Base-by-base conservation (phyloP, 1,140 invertebrate species). In the Planococcus citri region DNA sequence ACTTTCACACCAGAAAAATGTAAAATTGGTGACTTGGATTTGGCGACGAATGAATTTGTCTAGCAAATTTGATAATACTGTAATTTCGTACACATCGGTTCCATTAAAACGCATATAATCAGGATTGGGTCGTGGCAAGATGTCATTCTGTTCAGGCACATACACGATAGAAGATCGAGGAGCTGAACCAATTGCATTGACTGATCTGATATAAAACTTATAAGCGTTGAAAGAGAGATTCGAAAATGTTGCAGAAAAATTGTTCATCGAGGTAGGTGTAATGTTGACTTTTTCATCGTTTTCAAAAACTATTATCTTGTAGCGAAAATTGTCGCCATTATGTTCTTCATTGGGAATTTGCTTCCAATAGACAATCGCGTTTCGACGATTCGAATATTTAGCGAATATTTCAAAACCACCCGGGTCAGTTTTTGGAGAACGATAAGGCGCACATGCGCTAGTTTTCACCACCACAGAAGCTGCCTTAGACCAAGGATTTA, bases 1-100 rank as follows among this genome's bases (percentile, higher is more conserved):
- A 69, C 81, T 82, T 60, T 81, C 81, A 75, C 88, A 90, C 85
- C 86, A 89, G 75, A 88, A 91, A 27, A 91, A 81, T 1, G 89
- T 90, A 72, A 88, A 91, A 75, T 81, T 82, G 0, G 29, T 78
- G 37, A 83, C 77, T 24, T 22, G 61, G 71, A n/a, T n/a, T n/a
- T n/a, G n/a, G n/a, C n/a, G n/a, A n/a, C n/a, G n/a, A n/a, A n/a
- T n/a, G n/a, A n/a, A n/a, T n/a, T n/a, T n/a, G n/a, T n/a, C 78
- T 78, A 20, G 74, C 70, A 8, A 38, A 58, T 9, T 74, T 71
- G 17, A 70, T 71, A 58, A 83, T 83, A 78, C 69, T 84, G 82
- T 88, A 88, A 91, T 27, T 75, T 88, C 85, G 77, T 88, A 89
- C 2, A 83, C 78, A 27, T 85, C 84, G 51, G 84, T 82, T 6